Base-by-base conservation (phyloP, 2,888 invertebrate genomes). In the Tenthredo notha region DNA sequence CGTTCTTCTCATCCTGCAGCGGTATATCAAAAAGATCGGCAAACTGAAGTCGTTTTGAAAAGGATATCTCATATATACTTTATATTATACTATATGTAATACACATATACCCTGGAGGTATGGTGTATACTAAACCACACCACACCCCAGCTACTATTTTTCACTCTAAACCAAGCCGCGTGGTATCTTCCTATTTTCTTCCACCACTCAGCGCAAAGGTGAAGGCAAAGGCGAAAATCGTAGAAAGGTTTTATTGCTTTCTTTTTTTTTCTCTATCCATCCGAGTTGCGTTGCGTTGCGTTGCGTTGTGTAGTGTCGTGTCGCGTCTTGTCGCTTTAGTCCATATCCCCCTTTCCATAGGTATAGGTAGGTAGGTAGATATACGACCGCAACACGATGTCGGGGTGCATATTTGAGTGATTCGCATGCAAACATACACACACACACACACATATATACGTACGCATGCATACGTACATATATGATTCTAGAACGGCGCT, bases 351-450 rank as follows among this genome's bases (percentile, higher is more conserved):
- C 83, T 85, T 85, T 65, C 67, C 54, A 84, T 58, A 85, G 86
- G 37, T 37, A 29, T 29, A 37, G 37, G 37, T 37, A 37, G 37
- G 86, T 87, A 85, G 87, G 85, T 88, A 87, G 86, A 87, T 88
- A 89, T 88, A 86, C 85, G 84, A 85, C 82, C 84, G 83, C 84
- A 85, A 84, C 67, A 75, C 47, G 77, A 50, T 74, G 83, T 80
- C 50, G 80, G 58, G 80, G 80, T 80, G 58, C 80, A 61, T 80
- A 80, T 80, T 58, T 80, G 77, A 77, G 77, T 77, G 50, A 50
- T 77, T 18, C 50, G 4, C 21, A 74, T 21, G 12, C 40, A 74
- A n/a, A 37, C 12, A 15, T 67, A 29, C 40, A 21, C n/a, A 15
- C 0, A 75, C 15, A 25, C 12, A 43, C 43, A 37, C n/a, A n/a